Percentiles rank a stretch among this genome's conserved stretches.
Evolutionary conservation across 2,888 invertebrate genomes (phyloP).

Genomic region (Eupithecia inturbata): DNA sequence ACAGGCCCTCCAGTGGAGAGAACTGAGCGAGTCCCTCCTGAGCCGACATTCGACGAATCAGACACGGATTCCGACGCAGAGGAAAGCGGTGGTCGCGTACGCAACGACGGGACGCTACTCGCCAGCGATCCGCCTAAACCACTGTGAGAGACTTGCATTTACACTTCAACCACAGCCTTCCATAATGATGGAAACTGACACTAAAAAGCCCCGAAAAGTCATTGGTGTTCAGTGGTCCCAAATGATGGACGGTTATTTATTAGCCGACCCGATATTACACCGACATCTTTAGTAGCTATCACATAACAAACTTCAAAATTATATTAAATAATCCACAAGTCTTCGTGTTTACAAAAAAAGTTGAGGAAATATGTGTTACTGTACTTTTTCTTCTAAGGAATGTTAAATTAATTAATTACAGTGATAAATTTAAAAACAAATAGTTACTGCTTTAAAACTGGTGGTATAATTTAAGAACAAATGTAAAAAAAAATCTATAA

Average conservation of each 20-base stretch:
- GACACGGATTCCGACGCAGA: constrained; percentile 93
- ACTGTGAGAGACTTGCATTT: constrained; percentile 87
- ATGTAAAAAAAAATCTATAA: too few species aligned
- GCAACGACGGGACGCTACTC: constrained; percentile 96
- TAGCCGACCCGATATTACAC: not conserved
- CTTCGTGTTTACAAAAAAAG: too few species aligned
- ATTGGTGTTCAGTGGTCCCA: not conserved
- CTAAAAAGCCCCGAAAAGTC: not conserved
- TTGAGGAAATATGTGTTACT: too few species aligned
- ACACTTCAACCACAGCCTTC: not conserved
- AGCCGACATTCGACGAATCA: constrained; percentile 88
- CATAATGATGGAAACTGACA: not conserved
- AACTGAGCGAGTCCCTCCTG: constrained; percentile 71
- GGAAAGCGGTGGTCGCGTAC: constrained; percentile 90
- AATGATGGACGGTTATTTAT: not conserved
- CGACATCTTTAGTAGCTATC: too few species aligned
- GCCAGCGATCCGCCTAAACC: constrained; percentile 99
- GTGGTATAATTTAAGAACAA: too few species aligned
- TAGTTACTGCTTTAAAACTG: too few species aligned
- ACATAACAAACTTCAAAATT: too few species aligned
- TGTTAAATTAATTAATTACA: too few species aligned
- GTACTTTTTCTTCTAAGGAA: too few species aligned
- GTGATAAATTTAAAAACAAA: too few species aligned
- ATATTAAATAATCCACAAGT: too few species aligned
- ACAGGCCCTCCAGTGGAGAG: constrained; percentile 80